Evolutionary conservation across 2,113 vertebrate species (phyloP), one percentile per base, ranked within the genome.

Genomic region (Macquaria australasica): DNA sequence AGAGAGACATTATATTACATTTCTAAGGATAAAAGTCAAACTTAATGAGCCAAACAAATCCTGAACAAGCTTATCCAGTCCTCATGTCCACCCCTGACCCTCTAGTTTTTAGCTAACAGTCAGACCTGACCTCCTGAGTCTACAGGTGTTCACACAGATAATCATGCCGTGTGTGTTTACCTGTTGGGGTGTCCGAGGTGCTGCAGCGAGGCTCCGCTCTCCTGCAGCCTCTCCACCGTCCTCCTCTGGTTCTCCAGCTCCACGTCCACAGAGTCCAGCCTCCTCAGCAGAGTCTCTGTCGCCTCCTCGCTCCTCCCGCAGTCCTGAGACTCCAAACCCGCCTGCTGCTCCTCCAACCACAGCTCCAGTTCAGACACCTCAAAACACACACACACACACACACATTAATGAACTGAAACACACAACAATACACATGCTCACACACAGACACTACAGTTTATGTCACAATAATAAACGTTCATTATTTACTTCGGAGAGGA

Each of bases 331-430:
- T 97, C 95, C 75, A 98, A 91, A 60, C 90, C 53, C 9, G 81
- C 84, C 58, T 84, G 88, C 71, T 87, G 95, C 73, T 97, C 96
- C 55, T 95, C 91, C 90, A 97, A 85, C 97, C 97, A 98, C 25
- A 94, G 91, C 85, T 97, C 94, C 20, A 97, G 94, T 76, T 98
- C 97, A 39, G 95, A 94, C 28, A 98, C 92, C 98, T 99, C 50
- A 0, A 50, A 28, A 71, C n/a, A 48, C 56, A 76, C 55, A 58
- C 31, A 74, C 23, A 23, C n/a, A 73, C 31, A 70, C 15, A 58
- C 62, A 63, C 55, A 28, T 7, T 5, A 56, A 23, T 12, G 7
- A 64, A 56, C 37, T 12, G 2, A 6, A 37, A 14, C 12, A 37
- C 18, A 28, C 15, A 45, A 41, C 39, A 41, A 7, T 50, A 16